Evolutionary conservation across 2,888 invertebrate genomes (phyloP), one percentile per base, ranked within the genome.

Genomic region (Drosophila hamatofila): DNA sequence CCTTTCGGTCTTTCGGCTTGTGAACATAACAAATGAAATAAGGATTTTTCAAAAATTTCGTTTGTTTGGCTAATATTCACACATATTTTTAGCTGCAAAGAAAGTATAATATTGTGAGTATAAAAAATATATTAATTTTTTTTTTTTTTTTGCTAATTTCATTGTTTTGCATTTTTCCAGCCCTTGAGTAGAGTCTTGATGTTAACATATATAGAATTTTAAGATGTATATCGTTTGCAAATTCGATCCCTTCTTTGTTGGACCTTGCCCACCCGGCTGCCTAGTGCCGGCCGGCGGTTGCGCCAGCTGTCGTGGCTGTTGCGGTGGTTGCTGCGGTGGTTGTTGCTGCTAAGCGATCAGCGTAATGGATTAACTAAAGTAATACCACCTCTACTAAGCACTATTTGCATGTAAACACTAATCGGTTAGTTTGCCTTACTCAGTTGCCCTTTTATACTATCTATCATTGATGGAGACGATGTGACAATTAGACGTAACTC

Each of bases 171-270:
- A n/a, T 4, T 23, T 14, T 16, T 35, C 0, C 44, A 75, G 59
- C 21, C 37, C 21, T 41, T 14, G 16, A 51, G 7, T 25, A 0
- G 6, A 16, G n/a, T 14, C 14, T 8, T 30, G 18, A n/a, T 23
- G 5, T 9, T 14, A n/a, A 21, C 9, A 11, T 23, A 33, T 16
- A 3, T 27, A 9, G 4, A 2, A 46, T 11, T 30, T 14, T 37
- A 67, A 67, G 8, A 82, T 82, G 81, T 70, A 54, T 58, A 61
- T 87, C 42, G 78, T 58, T 46, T 85, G 87, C 72, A 79, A 56
- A 18, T 84, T 84, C 37, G 46, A 84, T 64, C 84, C 84, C 1
- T 84, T 88, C 66, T 84, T 86, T 35, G 58, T 84, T 11, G 84
- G 84, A 39, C 84, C 89, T 27, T 84, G 84, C 42, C 84, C 84